Conservation (phyloP, 2,888 invertebrate genomes). For the Tryphoninae sp. region DNA sequence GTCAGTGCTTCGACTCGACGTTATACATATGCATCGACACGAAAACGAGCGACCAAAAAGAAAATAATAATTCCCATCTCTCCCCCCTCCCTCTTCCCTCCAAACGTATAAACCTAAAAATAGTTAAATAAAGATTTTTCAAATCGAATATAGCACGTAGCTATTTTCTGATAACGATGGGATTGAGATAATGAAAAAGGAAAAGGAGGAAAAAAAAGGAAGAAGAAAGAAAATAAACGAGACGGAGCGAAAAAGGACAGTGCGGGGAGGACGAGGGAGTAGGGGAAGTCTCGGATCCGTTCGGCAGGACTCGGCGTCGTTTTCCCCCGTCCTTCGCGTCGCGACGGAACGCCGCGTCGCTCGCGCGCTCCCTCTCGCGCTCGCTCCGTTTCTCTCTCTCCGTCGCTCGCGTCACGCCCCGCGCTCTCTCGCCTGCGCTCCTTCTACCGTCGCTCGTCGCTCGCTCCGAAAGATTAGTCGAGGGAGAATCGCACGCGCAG, state of each 20-base stretch:
- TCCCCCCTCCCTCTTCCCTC: neutral
- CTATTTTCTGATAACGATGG: constrained; percentile 31
- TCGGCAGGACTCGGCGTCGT: constrained; percentile 44
- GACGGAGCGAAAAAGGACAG: constrained; percentile 29
- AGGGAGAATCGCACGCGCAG: constrained; percentile 48
- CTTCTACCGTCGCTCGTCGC: constrained; percentile 2
- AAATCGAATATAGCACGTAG: neutral
- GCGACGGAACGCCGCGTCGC: neutral
- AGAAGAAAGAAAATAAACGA: constrained; percentile 31
- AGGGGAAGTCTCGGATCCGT: constrained; percentile 31
- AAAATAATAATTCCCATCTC: neutral
- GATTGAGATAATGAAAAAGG: constrained; percentile 25
- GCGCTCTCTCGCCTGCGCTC: constrained; percentile 23
- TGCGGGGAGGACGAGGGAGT: constrained; percentile 23
- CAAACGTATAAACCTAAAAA: constrained; percentile 2
- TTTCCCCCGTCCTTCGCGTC: neutral
- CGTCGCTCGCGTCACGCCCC: constrained; percentile 6
- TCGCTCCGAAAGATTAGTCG: neutral
- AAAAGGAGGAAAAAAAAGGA: constrained; percentile 6
- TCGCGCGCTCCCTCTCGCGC: constrained; percentile 14
- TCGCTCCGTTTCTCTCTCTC: neutral
- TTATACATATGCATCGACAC: constrained; percentile 2
- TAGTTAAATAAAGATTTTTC: constrained; percentile 5
- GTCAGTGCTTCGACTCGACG: constrained; percentile 10
- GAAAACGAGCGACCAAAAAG: neutral